phyloP scores from a whole-genome alignment of 35 echinoderm and acorn worm species.

The Ophiothrix spiculata region DNA sequence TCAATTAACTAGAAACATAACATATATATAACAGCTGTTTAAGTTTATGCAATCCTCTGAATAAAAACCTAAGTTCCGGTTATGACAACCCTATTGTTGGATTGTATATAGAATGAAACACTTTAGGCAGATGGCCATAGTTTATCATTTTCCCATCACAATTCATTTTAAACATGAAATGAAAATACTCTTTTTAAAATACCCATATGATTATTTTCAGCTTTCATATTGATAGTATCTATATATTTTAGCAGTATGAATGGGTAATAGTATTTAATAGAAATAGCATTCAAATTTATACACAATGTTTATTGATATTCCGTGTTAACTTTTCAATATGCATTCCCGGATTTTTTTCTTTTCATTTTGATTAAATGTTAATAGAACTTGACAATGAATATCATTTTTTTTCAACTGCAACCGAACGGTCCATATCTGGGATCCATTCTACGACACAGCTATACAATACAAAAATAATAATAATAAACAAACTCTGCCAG shows the following conservation, averaged over 20 bases:
- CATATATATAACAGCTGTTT: not conserved
- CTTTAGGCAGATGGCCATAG: not conserved
- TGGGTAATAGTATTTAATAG: too few species aligned
- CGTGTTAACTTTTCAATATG: too few species aligned
- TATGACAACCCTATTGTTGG: not conserved
- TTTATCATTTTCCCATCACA: conserved; percentile 8
- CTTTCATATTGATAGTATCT: too few species aligned
- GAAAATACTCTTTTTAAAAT: too few species aligned
- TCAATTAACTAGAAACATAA: too few species aligned
- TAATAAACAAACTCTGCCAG: not conserved
- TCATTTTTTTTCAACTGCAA: not conserved
- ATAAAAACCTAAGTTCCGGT: not conserved
- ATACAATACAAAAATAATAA: not conserved
- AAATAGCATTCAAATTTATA: too few species aligned
- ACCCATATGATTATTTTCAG: too few species aligned
- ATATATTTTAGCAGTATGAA: too few species aligned
- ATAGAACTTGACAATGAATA: not conserved
- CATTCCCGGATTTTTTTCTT: too few species aligned
- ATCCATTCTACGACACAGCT: conserved; percentile 3
- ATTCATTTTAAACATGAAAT: too few species aligned
- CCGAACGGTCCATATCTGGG: not conserved
- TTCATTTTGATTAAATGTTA: too few species aligned
- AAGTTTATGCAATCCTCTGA: not conserved
- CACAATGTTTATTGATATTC: too few species aligned
- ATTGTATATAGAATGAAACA: not conserved